A percentile compares a stretch with the other conserved stretches of the same genome.
phyloP scores from a whole-genome alignment of 2,797 vertebrate species.

The Tinamus major region DNA sequence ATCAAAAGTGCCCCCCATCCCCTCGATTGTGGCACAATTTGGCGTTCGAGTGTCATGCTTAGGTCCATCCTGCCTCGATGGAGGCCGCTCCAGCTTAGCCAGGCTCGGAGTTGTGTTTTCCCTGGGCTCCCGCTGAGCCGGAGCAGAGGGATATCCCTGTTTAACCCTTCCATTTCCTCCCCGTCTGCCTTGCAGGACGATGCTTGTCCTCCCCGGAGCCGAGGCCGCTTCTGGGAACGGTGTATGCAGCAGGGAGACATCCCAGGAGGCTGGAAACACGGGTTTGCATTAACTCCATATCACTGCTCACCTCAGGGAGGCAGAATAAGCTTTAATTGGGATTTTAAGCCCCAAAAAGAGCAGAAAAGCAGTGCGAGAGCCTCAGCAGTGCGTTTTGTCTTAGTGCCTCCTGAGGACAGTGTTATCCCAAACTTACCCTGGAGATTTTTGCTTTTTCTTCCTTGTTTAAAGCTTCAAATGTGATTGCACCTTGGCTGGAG shows the following conservation, averaged over 20 bases:
- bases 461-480: neutral
- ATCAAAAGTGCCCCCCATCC: rapidly evolving
- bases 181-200: neutral
- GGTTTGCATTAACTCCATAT: rapidly evolving
- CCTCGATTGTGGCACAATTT: rapidly evolving
- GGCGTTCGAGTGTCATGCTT: rapidly evolving
- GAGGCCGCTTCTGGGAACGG: rapidly evolving
- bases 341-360: neutral
- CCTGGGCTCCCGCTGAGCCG: neutral
- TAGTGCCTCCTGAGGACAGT: neutral
- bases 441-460: neutral
- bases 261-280: neutral
- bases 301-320: neutral
- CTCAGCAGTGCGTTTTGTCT: neutral
- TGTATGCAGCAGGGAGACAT: rapidly evolving
- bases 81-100: neutral
- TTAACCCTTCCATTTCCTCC: neutral
- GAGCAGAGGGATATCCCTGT: neutral
- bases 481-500: conserved; percentile 52
- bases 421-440: too few relatives aligned
- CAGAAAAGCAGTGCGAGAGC: rapidly evolving
- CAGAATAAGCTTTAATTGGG: neutral
- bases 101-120: rapidly evolving
- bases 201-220: neutral
- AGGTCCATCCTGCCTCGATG: too few relatives aligned